Conservation (phyloP, 2,797 vertebrate genomes). For the Syngnathus rostellatus region DNA sequence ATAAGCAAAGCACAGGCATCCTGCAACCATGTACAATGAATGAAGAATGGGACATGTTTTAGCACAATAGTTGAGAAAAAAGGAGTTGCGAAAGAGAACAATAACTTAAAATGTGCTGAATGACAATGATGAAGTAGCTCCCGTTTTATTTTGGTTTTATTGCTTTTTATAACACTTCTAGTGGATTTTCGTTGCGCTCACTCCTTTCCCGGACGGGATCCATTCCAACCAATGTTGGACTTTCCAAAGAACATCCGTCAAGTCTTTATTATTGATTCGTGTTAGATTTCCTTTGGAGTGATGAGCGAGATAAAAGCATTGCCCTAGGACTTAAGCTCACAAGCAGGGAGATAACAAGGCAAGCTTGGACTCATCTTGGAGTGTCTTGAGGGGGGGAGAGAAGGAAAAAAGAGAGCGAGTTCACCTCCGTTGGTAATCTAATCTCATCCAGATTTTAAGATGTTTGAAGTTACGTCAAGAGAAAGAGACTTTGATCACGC, state of each 20-base stretch:
- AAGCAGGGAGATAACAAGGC: constrained; percentile 47
- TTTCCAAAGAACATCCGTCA: not conserved
- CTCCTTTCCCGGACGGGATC: not conserved
- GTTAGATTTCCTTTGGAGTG: not conserved
- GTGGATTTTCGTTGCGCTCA: not conserved
- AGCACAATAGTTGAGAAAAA: constrained; percentile 1
- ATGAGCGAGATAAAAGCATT: not conserved
- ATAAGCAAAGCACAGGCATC: not conserved
- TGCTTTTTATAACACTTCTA: too few relatives aligned
- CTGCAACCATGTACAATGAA: not conserved
- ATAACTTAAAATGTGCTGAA: not conserved
- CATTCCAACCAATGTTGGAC: not conserved
- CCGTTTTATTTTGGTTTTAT: not conserved
- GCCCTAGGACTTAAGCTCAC: constrained; percentile 1
- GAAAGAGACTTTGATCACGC: constrained; percentile 71
- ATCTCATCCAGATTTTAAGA: constrained; percentile 60
- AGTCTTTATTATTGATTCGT: not conserved
- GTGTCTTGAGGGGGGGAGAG: constrained; percentile 24
- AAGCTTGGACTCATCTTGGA: constrained; percentile 46
- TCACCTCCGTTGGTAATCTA: constrained; percentile 61
- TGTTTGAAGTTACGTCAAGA: constrained; percentile 74
- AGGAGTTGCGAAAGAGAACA: not conserved
- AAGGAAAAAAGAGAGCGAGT: constrained; percentile 14
- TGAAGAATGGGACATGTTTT: not conserved
- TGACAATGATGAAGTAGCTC: not conserved